These are phyloP conservation scores for Eurytemora carolleeae DNA, from an alignment of 1,140 invertebrate species.

Conservation along the genomic window DNA sequence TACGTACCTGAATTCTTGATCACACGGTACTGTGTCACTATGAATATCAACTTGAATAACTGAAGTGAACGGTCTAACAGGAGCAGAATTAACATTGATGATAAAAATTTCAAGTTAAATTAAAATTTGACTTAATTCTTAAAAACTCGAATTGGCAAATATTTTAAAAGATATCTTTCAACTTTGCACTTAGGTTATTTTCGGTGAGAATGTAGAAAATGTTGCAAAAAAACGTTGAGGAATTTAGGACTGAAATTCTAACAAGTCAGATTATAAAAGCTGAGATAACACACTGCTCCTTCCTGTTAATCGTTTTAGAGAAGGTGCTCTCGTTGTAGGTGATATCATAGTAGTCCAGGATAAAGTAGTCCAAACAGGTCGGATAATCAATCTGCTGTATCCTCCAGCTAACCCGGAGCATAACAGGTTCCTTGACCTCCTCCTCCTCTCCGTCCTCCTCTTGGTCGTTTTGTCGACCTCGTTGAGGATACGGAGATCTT, in stretches of 20 bases:
- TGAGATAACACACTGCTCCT: too few relatives aligned
- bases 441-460: neutral
- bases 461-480: neutral
- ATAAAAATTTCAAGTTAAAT: too few relatives aligned
- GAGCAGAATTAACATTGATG: too few relatives aligned
- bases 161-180: too few relatives aligned
- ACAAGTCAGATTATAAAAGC: too few relatives aligned
- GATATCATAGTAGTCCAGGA: slow-evolving; percentile 10
- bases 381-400: slow-evolving; percentile 10
- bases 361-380: slow-evolving; percentile 9
- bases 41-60: neutral
- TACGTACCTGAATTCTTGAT: neutral
- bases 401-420: slow-evolving; percentile 8
- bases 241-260: too few relatives aligned
- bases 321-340: slow-evolving; percentile 10
- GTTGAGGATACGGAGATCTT: neutral
- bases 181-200: too few relatives aligned
- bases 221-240: too few relatives aligned
- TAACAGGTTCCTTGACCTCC: neutral
- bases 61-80: too few relatives aligned
- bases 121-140: too few relatives aligned
- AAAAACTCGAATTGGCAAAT: too few relatives aligned
- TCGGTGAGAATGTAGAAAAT: too few relatives aligned
- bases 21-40: neutral
- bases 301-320: neutral